A percentile compares a stretch with the other conserved stretches of the same genome.
Conservation (phyloP, 2,888 invertebrate species). For the Tinea semifulvella region DNA sequence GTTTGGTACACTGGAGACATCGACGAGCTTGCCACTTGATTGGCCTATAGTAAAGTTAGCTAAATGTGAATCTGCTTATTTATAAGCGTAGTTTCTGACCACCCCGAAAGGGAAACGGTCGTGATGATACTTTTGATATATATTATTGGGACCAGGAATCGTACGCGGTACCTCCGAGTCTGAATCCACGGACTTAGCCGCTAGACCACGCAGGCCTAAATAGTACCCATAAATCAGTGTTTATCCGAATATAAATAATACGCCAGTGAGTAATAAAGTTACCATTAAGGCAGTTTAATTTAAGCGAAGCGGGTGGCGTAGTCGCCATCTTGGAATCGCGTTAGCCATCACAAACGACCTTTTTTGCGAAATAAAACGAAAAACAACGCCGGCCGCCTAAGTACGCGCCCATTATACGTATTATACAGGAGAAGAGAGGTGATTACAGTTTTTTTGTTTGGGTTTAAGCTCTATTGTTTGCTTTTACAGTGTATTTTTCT, state of each 20-base stretch:
- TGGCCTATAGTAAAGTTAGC: no score
- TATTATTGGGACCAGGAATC: no score
- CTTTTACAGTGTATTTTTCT: slow-evolving; percentile 25
- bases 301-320: slow-evolving; percentile 8
- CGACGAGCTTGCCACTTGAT: no score
- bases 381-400: slow-evolving; percentile 44
- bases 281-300: slow-evolving; percentile 10
- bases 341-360: slow-evolving; percentile 51
- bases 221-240: no score
- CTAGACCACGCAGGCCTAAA: no score
- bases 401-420: slow-evolving; percentile 51
- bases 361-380: slow-evolving; percentile 42
- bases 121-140: no score
- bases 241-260: slow-evolving; percentile 1
- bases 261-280: slow-evolving; percentile 8
- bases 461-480: slow-evolving; percentile 24
- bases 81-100: no score
- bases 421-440: slow-evolving; percentile 39
- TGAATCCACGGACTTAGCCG: no score
- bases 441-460: neutral
- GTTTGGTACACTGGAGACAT: no score
- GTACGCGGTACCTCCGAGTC: no score
- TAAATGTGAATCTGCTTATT: no score
- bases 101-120: no score
- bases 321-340: slow-evolving; percentile 57